Base-by-base conservation (phyloP, 30 jellyfish, hydroid and myxozoan species). In the Aurelia sp. region DNA sequence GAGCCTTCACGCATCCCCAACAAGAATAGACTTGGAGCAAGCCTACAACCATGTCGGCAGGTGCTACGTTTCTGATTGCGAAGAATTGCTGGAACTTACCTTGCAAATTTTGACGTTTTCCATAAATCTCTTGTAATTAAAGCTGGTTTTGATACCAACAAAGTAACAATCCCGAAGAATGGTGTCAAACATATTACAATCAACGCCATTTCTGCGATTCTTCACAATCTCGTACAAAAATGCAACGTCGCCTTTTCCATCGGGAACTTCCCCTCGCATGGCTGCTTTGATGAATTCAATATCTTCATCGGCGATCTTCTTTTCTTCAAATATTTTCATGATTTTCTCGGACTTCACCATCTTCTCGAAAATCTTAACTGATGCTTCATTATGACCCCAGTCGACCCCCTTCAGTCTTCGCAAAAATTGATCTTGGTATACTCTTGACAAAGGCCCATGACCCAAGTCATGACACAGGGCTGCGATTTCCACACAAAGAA, bases 401-500 rank as follows among this genome's bases (percentile, higher is more conserved):
- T 72, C 77, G 13, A 21, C 59, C 22, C 59, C 72, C 76, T 73
- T 72, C 57, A 70, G 47, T 48, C 80, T 30, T 27, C 80, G 53
- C 52, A 82, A 38, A 69, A 67, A 78, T 27, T 64, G 85, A 40
- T 74, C 84, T 38, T 78, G 74, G 20, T 74, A 87, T 13, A 87
- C 74, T 22, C 85, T 17, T 57, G 96, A 87, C n/a, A 87, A 87
- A 3, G 96, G 90, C 17, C 96, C 96, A 30, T 87, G 96, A 61
- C 96, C 96, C 44, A 87, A 52, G 51, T 87, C 91, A 44, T 87
- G 96, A 50, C 89, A 76, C 72, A 87, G 27, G 4, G 90, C 96
- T 10, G 90, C 96, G 20, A 87, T 48, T 40, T 67, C 76, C 27
- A 87, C 72, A 17, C 82, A 77, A 4, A n/a, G 17, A 27, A 58